Evolutionary conservation across 2,888 invertebrate genomes (phyloP).

Genomic region (Criorhina ranunculi): DNA sequence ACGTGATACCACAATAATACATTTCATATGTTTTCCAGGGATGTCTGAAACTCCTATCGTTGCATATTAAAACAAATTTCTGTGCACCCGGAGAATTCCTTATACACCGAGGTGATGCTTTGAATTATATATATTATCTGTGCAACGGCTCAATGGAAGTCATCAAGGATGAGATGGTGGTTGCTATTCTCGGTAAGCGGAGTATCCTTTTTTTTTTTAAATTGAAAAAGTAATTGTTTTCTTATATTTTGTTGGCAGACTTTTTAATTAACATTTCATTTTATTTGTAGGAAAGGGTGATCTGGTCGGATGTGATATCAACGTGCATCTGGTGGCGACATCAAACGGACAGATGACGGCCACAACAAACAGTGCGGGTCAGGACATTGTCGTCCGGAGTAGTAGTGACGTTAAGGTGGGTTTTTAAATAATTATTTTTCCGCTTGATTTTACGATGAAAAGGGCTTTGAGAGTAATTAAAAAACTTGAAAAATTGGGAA

Average conservation of each 20-base stretch:
- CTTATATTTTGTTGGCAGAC: slow-evolving; percentile 17
- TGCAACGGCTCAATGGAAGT: slow-evolving; percentile 99
- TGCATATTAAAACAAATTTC: slow-evolving; percentile 97
- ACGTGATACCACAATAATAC: background rate
- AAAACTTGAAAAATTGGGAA: background rate
- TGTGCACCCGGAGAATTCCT: slow-evolving; percentile 98
- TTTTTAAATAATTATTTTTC: slow-evolving; percentile 16
- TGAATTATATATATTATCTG: slow-evolving; percentile 96
- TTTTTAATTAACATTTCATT: slow-evolving; percentile 58
- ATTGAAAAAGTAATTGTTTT: background rate
- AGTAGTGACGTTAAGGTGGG: slow-evolving; percentile 94
- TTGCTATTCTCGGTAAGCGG: slow-evolving; percentile 95
- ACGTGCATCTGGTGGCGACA: slow-evolving; percentile 90
- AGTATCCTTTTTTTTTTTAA: background rate
- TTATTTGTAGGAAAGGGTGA: slow-evolving; percentile 94
- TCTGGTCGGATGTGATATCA: slow-evolving; percentile 96
- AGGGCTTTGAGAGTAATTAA: background rate
- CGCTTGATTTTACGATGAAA: background rate
- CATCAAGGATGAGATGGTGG: slow-evolving; percentile 97
- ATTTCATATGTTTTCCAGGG: slow-evolving; percentile 85
- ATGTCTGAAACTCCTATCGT: slow-evolving; percentile 95
- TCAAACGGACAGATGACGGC: slow-evolving; percentile 87
- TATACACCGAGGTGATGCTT: slow-evolving; percentile 96
- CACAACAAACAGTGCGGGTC: slow-evolving; percentile 86
- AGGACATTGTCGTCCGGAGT: slow-evolving; percentile 94